Conservation (phyloP, 2,113 vertebrate species). For the Colistium nudipinnis region DNA sequence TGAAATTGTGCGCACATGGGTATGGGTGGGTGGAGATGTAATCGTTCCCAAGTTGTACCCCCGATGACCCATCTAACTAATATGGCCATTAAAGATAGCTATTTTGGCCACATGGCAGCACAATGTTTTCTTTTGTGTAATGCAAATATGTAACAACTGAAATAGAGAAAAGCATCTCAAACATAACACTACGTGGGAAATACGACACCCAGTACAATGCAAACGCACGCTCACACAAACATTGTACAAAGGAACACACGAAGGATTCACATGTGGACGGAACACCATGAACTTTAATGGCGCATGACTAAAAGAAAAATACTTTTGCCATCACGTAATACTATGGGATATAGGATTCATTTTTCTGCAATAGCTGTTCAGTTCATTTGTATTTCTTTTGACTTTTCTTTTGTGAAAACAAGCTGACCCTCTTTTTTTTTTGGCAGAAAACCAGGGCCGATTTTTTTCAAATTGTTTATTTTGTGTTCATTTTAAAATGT, state of each 20-base stretch:
- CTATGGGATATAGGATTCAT: too few relatives aligned
- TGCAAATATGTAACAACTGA: constrained; percentile 38
- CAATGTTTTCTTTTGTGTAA: constrained; percentile 35
- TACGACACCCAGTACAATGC: neutral
- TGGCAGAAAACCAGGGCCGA: too few relatives aligned
- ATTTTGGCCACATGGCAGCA: constrained; percentile 47
- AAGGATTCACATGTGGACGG: too few relatives aligned
- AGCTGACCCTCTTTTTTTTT: too few relatives aligned
- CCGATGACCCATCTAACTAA: constrained; percentile 58
- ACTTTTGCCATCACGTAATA: too few relatives aligned
- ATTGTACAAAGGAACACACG: too few relatives aligned
- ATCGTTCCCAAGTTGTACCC: constrained; percentile 40
- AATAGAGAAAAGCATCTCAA: constrained; percentile 10
- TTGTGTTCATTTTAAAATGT: too few relatives aligned
- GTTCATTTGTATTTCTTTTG: neutral
- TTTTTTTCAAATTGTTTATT: too few relatives aligned
- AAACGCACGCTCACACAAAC: neutral
- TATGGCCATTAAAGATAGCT: constrained; percentile 56
- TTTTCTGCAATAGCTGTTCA: neutral
- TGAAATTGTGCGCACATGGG: constrained; percentile 34
- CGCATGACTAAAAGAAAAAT: too few relatives aligned
- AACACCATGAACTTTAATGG: too few relatives aligned
- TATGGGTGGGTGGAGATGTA: constrained; percentile 45
- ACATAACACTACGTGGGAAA: constrained; percentile 1
- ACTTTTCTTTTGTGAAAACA: too few relatives aligned